Percentiles rank a stretch among this genome's conserved stretches.
These are phyloP conservation scores for human DNA, from an alignment of 2,113 vertebrate species.

Conservation along the genomic window GRCh38 chr5:93607001-93607500, in stretches of 20 bases:
- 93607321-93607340: slow-evolving; percentile 56
- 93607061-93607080: not conserved
- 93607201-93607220: slow-evolving; percentile 52
- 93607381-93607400: slow-evolving; percentile 61
- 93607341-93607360: slow-evolving; percentile 51
- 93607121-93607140: slow-evolving; percentile 1
- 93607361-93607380: slow-evolving; percentile 55
- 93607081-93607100: slow-evolving; percentile 23
- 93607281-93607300: slow-evolving; percentile 31
- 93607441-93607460: slow-evolving; percentile 40
- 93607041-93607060: not conserved
- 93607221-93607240: slow-evolving; percentile 38
- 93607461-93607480: slow-evolving; percentile 49
- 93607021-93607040: not conserved
- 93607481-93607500: slow-evolving; percentile 5
- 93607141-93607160: slow-evolving; percentile 28
- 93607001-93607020: slow-evolving; percentile 47
- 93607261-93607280: not conserved
- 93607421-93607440: not conserved
- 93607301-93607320: not conserved
- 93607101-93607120: not conserved
- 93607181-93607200: slow-evolving; percentile 34
- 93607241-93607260: not conserved
- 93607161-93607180: slow-evolving; percentile 44
- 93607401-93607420: slow-evolving; percentile 57